phyloP scores from a whole-genome alignment of 2,888 invertebrate genomes.

The Sphaerophoria rueppellii region DNA sequence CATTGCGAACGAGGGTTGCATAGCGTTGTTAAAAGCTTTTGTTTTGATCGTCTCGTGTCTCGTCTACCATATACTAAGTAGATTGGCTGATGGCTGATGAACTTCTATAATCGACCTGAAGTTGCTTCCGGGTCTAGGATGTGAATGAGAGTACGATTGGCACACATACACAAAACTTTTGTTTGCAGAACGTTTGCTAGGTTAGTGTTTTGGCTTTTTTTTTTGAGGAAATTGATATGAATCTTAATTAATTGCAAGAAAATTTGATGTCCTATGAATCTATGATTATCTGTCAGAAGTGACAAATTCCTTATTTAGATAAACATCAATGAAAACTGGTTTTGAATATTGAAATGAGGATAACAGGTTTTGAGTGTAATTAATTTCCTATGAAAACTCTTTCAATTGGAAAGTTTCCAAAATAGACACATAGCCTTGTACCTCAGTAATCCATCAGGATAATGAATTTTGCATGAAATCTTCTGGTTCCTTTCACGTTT shows the following conservation, averaged over 20 bases:
- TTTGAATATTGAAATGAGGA: no score
- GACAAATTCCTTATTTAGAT: conserved; percentile 6
- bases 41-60: neutral
- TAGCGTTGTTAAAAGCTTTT: neutral
- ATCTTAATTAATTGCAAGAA: conserved; percentile 57
- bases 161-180: conserved; percentile 2
- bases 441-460: no score
- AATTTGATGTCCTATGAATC: conserved; percentile 2
- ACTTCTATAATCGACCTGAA: conserved; percentile 23
- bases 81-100: conserved; percentile 53
- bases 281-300: neutral
- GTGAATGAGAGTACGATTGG: conserved; percentile 3
- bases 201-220: neutral
- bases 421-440: no score
- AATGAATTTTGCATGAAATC: no score
- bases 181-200: neutral
- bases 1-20: conserved; percentile 4
- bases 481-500: no score
- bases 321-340: no score
- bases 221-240: conserved; percentile 39
- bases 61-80: neutral
- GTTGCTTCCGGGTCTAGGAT: conserved; percentile 41
- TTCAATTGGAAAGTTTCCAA: no score
- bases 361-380: no score
- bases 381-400: no score